Evolutionary conservation across 2,113 vertebrate genomes (phyloP), one percentile per base, ranked within the genome.

Genomic region (Amblyopsis rosae): DNA sequence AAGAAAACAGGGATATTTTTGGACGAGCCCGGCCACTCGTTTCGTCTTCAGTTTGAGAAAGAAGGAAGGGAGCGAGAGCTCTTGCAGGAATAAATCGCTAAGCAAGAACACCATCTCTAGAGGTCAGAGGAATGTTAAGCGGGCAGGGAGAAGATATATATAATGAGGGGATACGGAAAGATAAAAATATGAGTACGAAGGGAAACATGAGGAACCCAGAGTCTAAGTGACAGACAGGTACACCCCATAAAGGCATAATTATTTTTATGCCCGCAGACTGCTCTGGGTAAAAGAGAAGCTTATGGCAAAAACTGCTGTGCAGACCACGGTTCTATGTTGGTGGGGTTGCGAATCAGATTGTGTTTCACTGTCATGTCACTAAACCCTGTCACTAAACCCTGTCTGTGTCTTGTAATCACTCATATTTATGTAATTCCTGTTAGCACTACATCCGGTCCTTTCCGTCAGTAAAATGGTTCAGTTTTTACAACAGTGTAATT

Each of bases 341-440:
- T n/a, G 59, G 74, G 48, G 51, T 61, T 15, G 65, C 54, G 12
- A 46, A 70, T 81, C 59, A 75, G 70, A 82, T 86, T 81, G 76
- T 46, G 71, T 87, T 87, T 81, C 83, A 85, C 75, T 69, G 41
- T 59, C 81, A 60, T 81, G 79, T 74, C 79, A 35, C 67, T 53
- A 48, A 70, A 74, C 61, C 74, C 67, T 76, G 77, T 35, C 3
- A 33, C 61, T 19, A 19, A 26, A 26, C 26, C 35, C 4, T 65
- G 55, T 63, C 80, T 72, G 74, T 59, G 62, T 69, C 60, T 72
- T 66, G 60, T 79, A 77, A 88, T 83, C 81, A 79, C 61, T 77
- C 54, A 73, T 83, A 78, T 73, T 84, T 81, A 62, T 76, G 58
- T 26, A 3, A 67, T 66, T 80, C 70, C 70, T 81, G 6, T 32